Percentiles rank a stretch among this genome's conserved stretches.
Conservation (phyloP, 2,888 invertebrate genomes). For the Drosophila meridionalis region DNA sequence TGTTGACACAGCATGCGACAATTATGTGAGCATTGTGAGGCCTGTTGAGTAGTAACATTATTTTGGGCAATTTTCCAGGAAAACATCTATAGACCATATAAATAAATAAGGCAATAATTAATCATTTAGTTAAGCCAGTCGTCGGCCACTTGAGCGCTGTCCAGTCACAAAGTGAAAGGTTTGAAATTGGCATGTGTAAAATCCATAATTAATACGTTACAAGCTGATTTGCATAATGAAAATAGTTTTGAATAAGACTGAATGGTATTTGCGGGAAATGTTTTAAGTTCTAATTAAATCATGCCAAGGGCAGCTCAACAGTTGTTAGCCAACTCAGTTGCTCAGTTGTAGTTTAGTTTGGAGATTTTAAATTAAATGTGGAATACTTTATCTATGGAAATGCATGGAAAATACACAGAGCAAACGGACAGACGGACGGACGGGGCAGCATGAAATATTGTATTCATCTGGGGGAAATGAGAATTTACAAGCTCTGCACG, state of each 20-base stretch:
- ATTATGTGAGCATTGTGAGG: conserved; percentile 15
- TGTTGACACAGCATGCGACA: conserved; percentile 20
- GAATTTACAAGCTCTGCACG: conserved; percentile 66
- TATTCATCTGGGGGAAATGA: conserved; percentile 28
- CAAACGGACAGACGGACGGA: neutral
- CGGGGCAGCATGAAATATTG: conserved; percentile 7
- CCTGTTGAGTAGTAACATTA: neutral
- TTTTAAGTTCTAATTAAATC: neutral
- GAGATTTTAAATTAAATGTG: neutral
- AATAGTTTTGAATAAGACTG: neutral
- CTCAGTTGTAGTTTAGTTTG: neutral
- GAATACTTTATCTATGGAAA: neutral
- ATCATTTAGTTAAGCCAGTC: neutral
- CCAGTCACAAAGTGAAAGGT: neutral
- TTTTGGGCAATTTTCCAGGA: neutral
- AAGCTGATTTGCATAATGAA: neutral
- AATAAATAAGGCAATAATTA: neutral
- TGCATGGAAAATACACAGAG: neutral
- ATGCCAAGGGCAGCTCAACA: neutral
- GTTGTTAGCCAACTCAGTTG: neutral
- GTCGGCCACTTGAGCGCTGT: neutral
- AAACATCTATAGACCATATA: neutral
- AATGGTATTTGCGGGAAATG: too few relatives aligned
- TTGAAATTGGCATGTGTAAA: neutral
- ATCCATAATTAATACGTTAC: neutral